Percentiles rank a stretch among this genome's conserved stretches.
Evolutionary conservation across 2,888 invertebrate genomes (phyloP).

Genomic region (Drosophila nr. fundita): DNA sequence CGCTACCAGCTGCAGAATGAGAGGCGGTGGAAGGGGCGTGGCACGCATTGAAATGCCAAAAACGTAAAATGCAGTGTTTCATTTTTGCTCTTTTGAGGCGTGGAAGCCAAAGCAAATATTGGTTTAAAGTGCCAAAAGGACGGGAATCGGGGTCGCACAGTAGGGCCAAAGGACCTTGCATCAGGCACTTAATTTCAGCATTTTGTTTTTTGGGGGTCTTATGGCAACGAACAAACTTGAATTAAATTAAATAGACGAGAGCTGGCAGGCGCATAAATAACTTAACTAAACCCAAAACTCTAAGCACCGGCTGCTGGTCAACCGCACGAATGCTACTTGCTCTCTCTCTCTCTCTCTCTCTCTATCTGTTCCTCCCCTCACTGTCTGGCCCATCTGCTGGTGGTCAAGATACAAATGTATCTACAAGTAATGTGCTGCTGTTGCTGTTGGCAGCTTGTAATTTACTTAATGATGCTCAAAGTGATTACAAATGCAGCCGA

Average conservation of each 20-base stretch:
- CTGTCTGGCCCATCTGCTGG: neutral
- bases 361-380: too few relatives aligned
- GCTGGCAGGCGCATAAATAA: constrained; percentile 46
- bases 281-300: constrained; percentile 41
- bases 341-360: neutral
- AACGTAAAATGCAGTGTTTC: constrained; percentile 67
- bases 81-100: constrained; percentile 61
- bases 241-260: constrained; percentile 57
- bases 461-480: constrained; percentile 65
- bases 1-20: constrained; percentile 28
- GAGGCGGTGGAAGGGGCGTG: constrained; percentile 26
- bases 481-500: constrained; percentile 68
- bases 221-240: constrained; percentile 33
- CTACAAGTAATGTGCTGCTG: constrained; percentile 46
- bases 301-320: constrained; percentile 34
- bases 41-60: constrained; percentile 75
- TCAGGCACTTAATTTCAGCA: constrained; percentile 40
- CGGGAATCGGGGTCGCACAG: neutral
- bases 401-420: constrained; percentile 59
- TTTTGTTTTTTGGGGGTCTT: constrained; percentile 35
- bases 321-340: constrained; percentile 33
- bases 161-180: constrained; percentile 3
- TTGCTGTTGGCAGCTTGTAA: constrained; percentile 67
- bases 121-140: constrained; percentile 47
- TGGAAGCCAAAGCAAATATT: constrained; percentile 66